Conservation (phyloP, 2,113 vertebrate species). For the Spilogale gracilis region DNA sequence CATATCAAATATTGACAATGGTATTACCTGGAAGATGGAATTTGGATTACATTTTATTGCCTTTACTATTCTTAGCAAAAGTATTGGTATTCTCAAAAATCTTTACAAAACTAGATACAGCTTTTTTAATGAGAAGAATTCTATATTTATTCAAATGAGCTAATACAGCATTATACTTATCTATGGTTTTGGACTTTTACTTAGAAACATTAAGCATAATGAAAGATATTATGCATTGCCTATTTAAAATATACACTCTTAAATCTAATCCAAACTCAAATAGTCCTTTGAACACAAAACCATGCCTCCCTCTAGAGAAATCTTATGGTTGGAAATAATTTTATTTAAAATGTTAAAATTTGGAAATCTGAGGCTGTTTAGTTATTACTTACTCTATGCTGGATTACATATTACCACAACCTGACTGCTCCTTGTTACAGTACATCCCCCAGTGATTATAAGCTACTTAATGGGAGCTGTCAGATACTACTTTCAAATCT, state of each 20-base stretch:
- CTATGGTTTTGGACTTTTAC: not conserved
- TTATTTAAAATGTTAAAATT: constrained; percentile 18
- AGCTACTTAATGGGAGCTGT: not conserved
- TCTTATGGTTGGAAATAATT: not conserved
- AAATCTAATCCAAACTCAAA: not conserved
- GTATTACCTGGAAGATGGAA: not conserved
- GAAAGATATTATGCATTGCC: not conserved
- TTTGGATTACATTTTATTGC: not conserved
- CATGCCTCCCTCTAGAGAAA: not conserved
- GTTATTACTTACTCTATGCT: not conserved
- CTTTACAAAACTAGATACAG: not conserved
- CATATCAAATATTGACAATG: not conserved
- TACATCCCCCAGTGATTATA: not conserved
- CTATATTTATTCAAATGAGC: not conserved
- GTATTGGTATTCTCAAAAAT: not conserved
- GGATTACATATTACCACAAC: not conserved
- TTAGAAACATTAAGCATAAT: not conserved
- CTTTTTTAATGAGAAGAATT: not conserved
- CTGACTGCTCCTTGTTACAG: not conserved
- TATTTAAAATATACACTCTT: not conserved
- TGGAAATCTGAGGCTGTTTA: not conserved
- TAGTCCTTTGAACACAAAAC: not conserved
- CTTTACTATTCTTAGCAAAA: not conserved
- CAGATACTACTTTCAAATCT: not conserved
- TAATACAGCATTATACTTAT: not conserved